Evolutionary conservation across 2,797 vertebrate genomes (phyloP).

Genomic region (Antennarius maculatus): DNA sequence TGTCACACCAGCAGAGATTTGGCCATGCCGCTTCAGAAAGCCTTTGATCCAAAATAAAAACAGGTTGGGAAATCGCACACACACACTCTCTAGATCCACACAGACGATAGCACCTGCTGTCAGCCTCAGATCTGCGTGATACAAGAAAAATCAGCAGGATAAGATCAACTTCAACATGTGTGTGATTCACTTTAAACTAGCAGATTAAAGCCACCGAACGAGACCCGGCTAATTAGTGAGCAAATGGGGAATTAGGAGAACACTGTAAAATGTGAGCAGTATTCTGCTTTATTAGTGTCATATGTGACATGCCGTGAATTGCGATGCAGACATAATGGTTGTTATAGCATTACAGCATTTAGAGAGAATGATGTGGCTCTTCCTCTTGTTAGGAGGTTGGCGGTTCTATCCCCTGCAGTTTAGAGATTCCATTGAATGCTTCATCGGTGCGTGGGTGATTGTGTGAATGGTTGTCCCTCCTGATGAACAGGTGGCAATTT

Average conservation of each 20-base stretch:
- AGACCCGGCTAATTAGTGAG: constrained; percentile 28
- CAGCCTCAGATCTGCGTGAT: constrained; percentile 29
- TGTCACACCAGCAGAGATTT: constrained; percentile 27
- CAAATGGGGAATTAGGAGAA: constrained; percentile 42
- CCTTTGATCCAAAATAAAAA: constrained; percentile 59
- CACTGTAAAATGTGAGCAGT: too few relatives aligned
- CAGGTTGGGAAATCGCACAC: constrained; percentile 32
- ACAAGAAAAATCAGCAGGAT: constrained; percentile 34
- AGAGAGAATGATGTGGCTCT: too few relatives aligned
- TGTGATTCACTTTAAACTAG: constrained; percentile 38
- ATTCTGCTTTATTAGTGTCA: too few relatives aligned
- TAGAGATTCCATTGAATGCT: too few relatives aligned
- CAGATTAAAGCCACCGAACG: constrained; percentile 29
- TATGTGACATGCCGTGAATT: too few relatives aligned
- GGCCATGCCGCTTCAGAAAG: constrained; percentile 39
- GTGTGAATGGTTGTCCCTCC: too few relatives aligned
- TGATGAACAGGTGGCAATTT: too few relatives aligned
- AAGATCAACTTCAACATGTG: constrained; percentile 21
- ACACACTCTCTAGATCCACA: constrained; percentile 32
- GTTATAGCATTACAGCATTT: too few relatives aligned
- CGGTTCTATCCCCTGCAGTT: too few relatives aligned
- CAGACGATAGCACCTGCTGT: constrained; percentile 40
- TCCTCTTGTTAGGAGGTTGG: too few relatives aligned
- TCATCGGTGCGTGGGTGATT: too few relatives aligned
- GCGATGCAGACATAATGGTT: too few relatives aligned